Base-by-base conservation (phyloP, 2,797 vertebrate species). In the Phataginus tetradactyla region DNA sequence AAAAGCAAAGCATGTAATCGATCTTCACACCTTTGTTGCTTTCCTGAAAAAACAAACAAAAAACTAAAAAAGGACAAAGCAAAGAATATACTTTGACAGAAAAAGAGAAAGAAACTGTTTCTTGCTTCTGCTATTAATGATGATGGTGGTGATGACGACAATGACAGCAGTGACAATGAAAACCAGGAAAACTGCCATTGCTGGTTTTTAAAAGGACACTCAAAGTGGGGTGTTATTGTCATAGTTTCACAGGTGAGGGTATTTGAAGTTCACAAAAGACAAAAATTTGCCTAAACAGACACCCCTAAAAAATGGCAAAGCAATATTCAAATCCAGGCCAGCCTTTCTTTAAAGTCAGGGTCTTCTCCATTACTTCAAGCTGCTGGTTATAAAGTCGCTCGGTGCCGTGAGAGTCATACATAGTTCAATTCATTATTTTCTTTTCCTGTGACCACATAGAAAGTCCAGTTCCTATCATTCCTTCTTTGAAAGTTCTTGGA, bases 1-100 rank as follows among this genome's bases (percentile, higher is more conserved):
- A 96, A 98, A 97, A 90, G 37, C 20, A 92, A 97, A 97, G 97
- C 94, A 91, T 72, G 77, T 95, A 97, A 98, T 98, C 97, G 98
- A 98, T 98, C 98, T 98, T 97, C 97, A 94, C 79, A 93, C 94
- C 51, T 96, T 96, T 97, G 92, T 94, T 86, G 20, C 93, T 94
- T 95, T 77, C 69, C 77, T 45, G 34, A 95, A 53, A 93, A 80
- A 97, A 95, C 69, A 79, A 90, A 64, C 91, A 96, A 83, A 87
- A 42, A 12, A 64, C 92, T 37, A n/a, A 95, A 96, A 97, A 42
- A 78, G 0, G 57, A 96, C 8, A 68, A 66, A 94, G 74, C 78
- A 91, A 91, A 81, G 25, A 49, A 93, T 92, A 92, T 69, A 80
- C 5, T 90, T 90, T 81, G 75, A 95, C 85, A 69, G 8, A 83